Conservation (phyloP, 2,888 invertebrate species). For the Watsonalla binaria region DNA sequence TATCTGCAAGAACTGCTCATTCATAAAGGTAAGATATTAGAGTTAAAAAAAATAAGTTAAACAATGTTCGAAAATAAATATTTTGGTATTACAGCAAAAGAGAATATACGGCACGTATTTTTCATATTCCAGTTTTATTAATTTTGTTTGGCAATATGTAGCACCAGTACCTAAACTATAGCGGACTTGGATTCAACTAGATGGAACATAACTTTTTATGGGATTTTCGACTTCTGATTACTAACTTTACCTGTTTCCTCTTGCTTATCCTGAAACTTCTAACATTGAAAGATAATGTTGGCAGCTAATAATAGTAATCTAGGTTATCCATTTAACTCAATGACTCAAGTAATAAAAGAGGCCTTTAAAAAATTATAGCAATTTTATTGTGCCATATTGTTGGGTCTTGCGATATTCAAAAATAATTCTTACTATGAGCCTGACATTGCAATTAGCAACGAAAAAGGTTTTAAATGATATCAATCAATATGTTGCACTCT, state of each 20-base stretch:
- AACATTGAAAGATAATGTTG: not conserved
- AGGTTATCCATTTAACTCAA: too few species aligned
- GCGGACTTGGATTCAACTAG: slow-evolving; percentile 58
- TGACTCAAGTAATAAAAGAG: slow-evolving; percentile 21
- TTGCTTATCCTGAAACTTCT: not conserved
- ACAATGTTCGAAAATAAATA: too few species aligned
- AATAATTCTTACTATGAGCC: not conserved
- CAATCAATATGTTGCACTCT: slow-evolving; percentile 61
- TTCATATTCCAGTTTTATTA: slow-evolving; percentile 57
- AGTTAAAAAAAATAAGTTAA: too few species aligned
- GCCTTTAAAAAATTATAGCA: too few species aligned
- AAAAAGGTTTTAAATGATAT: slow-evolving; percentile 58
- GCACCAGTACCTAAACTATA: slow-evolving; percentile 66
- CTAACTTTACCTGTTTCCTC: slow-evolving; percentile 25
- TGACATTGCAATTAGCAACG: slow-evolving; percentile 36
- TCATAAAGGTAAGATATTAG: too few species aligned
- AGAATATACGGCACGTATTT: slow-evolving; percentile 11
- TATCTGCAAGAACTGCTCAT: too few species aligned
- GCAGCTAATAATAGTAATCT: too few species aligned
- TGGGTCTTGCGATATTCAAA: too few species aligned
- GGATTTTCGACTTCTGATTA: slow-evolving; percentile 48
- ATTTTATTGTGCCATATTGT: too few species aligned
- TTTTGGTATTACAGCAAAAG: not conserved
- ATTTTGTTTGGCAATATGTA: slow-evolving; percentile 69
- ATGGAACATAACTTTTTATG: slow-evolving; percentile 69